phyloP scores from a whole-genome alignment of 2,888 invertebrate genomes.

The Pinctada fucata region DNA sequence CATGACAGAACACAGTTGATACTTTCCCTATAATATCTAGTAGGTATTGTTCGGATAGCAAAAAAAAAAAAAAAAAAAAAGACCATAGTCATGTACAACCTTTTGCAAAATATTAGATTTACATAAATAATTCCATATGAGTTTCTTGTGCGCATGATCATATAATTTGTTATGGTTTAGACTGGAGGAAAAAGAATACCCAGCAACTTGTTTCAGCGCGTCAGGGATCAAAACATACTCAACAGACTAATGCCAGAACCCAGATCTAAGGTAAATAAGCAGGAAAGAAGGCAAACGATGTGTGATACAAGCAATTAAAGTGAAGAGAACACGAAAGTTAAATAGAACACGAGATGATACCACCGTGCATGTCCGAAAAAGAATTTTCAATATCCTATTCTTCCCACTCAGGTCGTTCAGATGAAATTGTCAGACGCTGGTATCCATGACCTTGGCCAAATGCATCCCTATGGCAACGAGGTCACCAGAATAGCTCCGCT shows the following conservation, averaged over 20 bases:
- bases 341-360: background rate
- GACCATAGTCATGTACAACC: background rate
- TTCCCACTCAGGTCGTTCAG: constrained; percentile 44
- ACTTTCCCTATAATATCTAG: no score
- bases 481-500: constrained; percentile 40
- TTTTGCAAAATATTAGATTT: no score
- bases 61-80: no score
- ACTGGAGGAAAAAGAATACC: constrained; percentile 48
- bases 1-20: no score
- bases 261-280: constrained; percentile 37
- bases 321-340: background rate
- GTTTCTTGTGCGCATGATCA: constrained; percentile 23
- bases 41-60: background rate
- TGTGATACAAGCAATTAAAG: background rate
- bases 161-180: constrained; percentile 34
- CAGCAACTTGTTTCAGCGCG: constrained; percentile 33
- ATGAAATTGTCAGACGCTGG: constrained; percentile 45
- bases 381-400: background rate
- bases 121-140: background rate
- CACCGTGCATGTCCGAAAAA: background rate
- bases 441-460: constrained; percentile 46
- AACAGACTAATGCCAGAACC: constrained; percentile 39
- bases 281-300: no score
- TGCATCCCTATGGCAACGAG: constrained; percentile 48
- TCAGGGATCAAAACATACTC: constrained; percentile 42